Evolutionary conservation across 2,888 invertebrate genomes (phyloP).

Genomic region (Pseudeuparius sepicola): DNA sequence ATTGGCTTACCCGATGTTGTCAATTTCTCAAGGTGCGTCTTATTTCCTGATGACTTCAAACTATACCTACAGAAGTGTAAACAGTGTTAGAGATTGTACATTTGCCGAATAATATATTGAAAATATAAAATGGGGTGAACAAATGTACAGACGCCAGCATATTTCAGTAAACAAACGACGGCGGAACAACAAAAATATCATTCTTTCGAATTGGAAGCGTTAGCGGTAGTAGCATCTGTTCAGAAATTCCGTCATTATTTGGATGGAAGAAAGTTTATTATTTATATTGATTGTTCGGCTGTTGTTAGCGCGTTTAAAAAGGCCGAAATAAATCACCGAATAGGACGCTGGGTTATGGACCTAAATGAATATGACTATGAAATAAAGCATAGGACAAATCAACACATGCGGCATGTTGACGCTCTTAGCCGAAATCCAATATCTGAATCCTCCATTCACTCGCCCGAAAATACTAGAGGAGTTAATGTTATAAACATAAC

Average conservation of each 20-base stretch:
- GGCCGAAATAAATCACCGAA: slow-evolving; percentile 13
- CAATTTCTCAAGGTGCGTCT: too few species aligned
- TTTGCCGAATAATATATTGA: too few species aligned
- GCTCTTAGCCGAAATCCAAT: slow-evolving; percentile 18
- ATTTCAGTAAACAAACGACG: slow-evolving; percentile 5
- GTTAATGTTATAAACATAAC: too few species aligned
- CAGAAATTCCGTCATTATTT: slow-evolving; percentile 11
- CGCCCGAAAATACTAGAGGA: too few species aligned
- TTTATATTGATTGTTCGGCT: slow-evolving; percentile 12
- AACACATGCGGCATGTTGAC: slow-evolving; percentile 18
- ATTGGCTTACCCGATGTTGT: too few species aligned
- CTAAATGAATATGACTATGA: slow-evolving; percentile 18
- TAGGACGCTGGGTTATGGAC: slow-evolving; percentile 16
- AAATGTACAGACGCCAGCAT: background rate
- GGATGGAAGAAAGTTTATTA: slow-evolving; percentile 5
- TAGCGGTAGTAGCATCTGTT: slow-evolving; percentile 6
- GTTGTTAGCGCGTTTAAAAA: slow-evolving; percentile 11
- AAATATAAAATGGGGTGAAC: too few species aligned
- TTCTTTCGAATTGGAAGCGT: slow-evolving; percentile 11
- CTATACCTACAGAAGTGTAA: too few species aligned
- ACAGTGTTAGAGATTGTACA: too few species aligned
- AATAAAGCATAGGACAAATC: slow-evolving; percentile 14
- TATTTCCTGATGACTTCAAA: too few species aligned
- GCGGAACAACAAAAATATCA: slow-evolving; percentile 7
- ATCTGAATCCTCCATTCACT: too few species aligned